Percentiles rank a stretch among this genome's conserved stretches.
phyloP scores from a whole-genome alignment of 2,113 vertebrate species.

The Raja brachyura region DNA sequence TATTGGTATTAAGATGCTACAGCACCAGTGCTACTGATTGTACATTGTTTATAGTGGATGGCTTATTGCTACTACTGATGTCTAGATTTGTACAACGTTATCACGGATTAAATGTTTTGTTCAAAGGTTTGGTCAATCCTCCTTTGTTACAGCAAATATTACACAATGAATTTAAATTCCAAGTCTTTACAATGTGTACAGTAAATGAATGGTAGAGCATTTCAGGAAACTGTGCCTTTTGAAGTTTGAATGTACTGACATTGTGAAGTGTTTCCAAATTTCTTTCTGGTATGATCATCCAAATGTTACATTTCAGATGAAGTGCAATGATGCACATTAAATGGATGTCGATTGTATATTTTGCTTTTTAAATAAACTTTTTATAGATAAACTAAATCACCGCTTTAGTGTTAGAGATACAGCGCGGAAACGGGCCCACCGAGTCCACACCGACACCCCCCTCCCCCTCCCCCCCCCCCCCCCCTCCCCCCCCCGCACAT shows the following conservation, averaged over 20 bases:
- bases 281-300: background rate
- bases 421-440: too few relatives aligned
- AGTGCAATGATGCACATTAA: background rate
- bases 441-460: too few relatives aligned
- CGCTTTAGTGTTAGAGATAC: background rate
- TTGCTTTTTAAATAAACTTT: constrained; percentile 29
- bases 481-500: too few relatives aligned
- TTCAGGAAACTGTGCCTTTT: constrained; percentile 23
- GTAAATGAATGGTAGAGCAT: background rate
- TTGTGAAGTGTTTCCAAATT: background rate
- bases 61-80: constrained; percentile 34
- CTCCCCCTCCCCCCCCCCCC: too few relatives aligned
- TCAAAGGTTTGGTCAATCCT: background rate
- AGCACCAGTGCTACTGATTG: constrained; percentile 4
- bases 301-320: constrained; percentile 34
- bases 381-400: background rate
- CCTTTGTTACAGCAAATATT: background rate
- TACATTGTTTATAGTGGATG: background rate
- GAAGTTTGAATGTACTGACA: constrained; percentile 33
- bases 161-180: background rate
- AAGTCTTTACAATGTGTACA: background rate
- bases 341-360: constrained; percentile 32
- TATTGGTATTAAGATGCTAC: background rate
- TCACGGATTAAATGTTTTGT: background rate
- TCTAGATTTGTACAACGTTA: constrained; percentile 28